Base-by-base conservation (phyloP, 1,140 invertebrate genomes). In the Drosophila varians region DNA sequence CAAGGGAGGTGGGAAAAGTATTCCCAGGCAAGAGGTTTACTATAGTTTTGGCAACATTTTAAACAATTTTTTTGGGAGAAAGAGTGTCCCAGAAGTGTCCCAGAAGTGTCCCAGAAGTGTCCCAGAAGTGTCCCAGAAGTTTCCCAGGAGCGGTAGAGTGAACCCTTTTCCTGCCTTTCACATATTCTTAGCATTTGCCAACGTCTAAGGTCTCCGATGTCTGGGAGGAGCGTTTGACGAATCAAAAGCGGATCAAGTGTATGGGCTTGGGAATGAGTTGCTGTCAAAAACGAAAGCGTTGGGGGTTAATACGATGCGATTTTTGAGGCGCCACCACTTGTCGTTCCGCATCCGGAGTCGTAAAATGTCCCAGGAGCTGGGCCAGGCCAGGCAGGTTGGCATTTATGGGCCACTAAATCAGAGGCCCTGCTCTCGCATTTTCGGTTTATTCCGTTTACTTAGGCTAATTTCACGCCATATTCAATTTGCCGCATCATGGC, bases 381-480 rank as follows among this genome's bases (percentile, higher is more conserved):
- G 26, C 26, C 61, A 66, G 38, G 47, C 19, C 23, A 53, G 2
- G 21, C 21, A 31, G n/a, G 69, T 72, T 62, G 43, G 14, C 70
- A n/a, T 74, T 74, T 56, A 65, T 57, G 47, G 71, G 71, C 60
- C 70, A 74, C 70, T 74, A 74, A 74, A 74, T 74, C 71, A 74
- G 28, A 65, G 61, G 23, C 8, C 19, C 34, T 36, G 40, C 16
- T 7, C 8, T 16, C 11, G 26, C 0, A 18, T 36, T 38, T 49
- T 7, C 82, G 71, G 82, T 87, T 87, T 87, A 87, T 87, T 87
- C 82, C 82, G 87, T 87, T 87, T 87, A 87, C 83, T 87, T 87
- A 87, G 87, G 82, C 82, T 87, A 87, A 87, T 87, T 87, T 87
- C 74, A 87, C 82, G 82, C 82, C 82, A 87, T 87, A 87, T 87